A percentile compares a stretch with the other conserved stretches of the same genome.
These are phyloP conservation scores for Corydoras sp. DNA, from an alignment of 2,113 vertebrate species.

Conservation along the genomic window DNA sequence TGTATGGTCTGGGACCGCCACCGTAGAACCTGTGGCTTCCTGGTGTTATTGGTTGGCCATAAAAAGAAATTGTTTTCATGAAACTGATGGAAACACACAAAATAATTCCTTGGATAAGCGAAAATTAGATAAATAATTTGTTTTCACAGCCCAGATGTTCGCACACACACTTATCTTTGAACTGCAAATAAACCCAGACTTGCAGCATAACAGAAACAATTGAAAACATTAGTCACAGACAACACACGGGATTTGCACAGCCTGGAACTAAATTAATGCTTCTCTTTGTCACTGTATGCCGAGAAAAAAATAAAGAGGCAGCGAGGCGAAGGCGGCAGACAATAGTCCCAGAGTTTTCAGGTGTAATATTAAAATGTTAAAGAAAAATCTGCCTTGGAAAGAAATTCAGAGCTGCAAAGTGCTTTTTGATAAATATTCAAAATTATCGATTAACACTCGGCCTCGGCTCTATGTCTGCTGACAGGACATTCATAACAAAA, in stretches of 20 bases:
- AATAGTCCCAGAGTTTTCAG: no score
- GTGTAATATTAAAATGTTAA: no score
- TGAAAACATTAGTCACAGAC: conserved; percentile 1
- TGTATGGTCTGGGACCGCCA: no score
- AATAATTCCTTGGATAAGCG: no score
- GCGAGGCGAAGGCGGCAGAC: no score
- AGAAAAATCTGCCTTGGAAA: no score
- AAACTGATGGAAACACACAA: no score
- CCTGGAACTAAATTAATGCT: neutral
- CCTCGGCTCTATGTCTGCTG: neutral
- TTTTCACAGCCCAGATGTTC: neutral
- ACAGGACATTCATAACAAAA: conserved; percentile 24
- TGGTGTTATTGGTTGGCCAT: no score
- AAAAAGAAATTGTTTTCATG: no score
- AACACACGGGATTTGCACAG: conserved; percentile 2
- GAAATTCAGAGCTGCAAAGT: no score
- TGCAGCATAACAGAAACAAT: neutral
- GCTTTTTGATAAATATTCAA: conserved; percentile 14
- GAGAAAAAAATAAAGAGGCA: no score
- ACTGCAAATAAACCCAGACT: neutral
- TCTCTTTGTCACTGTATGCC: neutral
- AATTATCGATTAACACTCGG: conserved; percentile 26
- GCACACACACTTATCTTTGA: neutral
- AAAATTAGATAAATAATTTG: neutral
- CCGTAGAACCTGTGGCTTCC: no score